Evolutionary conservation across 2,113 vertebrate genomes (phyloP).

Genomic region (Bambusicola thoracicus): DNA sequence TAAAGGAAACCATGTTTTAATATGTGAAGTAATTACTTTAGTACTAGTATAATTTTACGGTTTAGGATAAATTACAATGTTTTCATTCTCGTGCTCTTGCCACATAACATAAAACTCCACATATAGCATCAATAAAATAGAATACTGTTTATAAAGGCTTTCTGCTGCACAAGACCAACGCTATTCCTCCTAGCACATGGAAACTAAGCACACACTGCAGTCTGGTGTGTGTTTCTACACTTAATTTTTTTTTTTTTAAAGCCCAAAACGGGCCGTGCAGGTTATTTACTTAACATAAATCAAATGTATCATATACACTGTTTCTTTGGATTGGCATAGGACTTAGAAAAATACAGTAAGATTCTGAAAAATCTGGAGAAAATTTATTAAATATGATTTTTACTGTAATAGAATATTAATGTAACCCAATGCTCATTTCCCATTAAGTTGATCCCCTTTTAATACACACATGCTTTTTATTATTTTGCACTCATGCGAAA

Average conservation of each 20-base stretch:
- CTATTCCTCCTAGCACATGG: slow-evolving; percentile 62
- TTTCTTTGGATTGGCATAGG: slow-evolving; percentile 79
- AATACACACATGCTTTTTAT: slow-evolving; percentile 90
- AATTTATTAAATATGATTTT: slow-evolving; percentile 88
- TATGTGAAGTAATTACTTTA: slow-evolving; percentile 68
- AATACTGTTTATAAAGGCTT: slow-evolving; percentile 77
- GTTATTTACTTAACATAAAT: slow-evolving; percentile 85
- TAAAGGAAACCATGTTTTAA: slow-evolving; percentile 43
- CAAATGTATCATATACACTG: slow-evolving; percentile 76
- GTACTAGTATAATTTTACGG: slow-evolving; percentile 54
- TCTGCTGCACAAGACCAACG: slow-evolving; percentile 73
- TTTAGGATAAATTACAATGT: slow-evolving; percentile 54
- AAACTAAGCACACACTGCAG: slow-evolving; percentile 67
- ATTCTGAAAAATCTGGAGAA: slow-evolving; percentile 77
- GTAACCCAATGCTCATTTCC: slow-evolving; percentile 84
- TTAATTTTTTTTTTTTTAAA: slow-evolving; percentile 65
- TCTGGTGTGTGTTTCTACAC: slow-evolving; percentile 78
- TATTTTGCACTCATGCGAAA: slow-evolving; percentile 87
- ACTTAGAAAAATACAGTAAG: slow-evolving; percentile 82
- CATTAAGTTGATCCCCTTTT: slow-evolving; percentile 83
- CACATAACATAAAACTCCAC: slow-evolving; percentile 67
- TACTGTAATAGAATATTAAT: slow-evolving; percentile 89
- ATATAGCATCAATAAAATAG: slow-evolving; percentile 74
- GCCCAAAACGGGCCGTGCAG: slow-evolving; percentile 69
- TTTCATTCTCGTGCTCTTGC: slow-evolving; percentile 50